Evolutionary conservation across 2,797 vertebrate species (phyloP).

Genomic region (Scyliorhinus canicula): DNA sequence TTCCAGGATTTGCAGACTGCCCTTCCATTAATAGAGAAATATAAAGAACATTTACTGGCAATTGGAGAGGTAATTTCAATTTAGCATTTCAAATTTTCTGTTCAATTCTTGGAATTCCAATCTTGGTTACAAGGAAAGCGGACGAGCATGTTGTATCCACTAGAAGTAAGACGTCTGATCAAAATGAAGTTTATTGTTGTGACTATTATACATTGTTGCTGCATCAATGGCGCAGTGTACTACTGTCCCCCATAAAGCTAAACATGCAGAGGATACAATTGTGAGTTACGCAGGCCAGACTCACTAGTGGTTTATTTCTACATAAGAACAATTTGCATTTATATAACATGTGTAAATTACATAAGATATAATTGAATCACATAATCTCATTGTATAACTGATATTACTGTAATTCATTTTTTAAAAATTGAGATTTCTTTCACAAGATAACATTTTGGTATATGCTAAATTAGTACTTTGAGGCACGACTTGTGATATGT

Average conservation of each 20-base stretch:
- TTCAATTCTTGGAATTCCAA: neutral
- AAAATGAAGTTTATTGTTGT: neutral
- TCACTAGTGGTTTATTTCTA: neutral
- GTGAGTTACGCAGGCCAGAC: neutral
- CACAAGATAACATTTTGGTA: neutral
- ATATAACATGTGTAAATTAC: neutral
- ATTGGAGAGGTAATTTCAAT: conserved; percentile 76
- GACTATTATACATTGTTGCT: neutral
- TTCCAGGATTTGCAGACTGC: conserved; percentile 80
- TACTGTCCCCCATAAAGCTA: neutral
- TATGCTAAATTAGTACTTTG: neutral
- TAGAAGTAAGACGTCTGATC: neutral
- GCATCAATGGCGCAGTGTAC: neutral
- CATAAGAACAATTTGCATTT: neutral
- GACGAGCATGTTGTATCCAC: too few relatives aligned
- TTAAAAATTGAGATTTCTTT: neutral
- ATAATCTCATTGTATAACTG: neutral
- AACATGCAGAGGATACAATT: neutral
- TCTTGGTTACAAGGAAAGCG: neutral
- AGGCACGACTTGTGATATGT: neutral
- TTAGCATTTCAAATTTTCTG: neutral
- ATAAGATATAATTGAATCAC: neutral
- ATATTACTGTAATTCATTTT: neutral
- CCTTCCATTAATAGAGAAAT: conserved; percentile 79
- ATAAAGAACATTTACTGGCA: conserved; percentile 79